phyloP scores from a whole-genome alignment of 2,113 vertebrate species.

The Platysteira castanea region DNA sequence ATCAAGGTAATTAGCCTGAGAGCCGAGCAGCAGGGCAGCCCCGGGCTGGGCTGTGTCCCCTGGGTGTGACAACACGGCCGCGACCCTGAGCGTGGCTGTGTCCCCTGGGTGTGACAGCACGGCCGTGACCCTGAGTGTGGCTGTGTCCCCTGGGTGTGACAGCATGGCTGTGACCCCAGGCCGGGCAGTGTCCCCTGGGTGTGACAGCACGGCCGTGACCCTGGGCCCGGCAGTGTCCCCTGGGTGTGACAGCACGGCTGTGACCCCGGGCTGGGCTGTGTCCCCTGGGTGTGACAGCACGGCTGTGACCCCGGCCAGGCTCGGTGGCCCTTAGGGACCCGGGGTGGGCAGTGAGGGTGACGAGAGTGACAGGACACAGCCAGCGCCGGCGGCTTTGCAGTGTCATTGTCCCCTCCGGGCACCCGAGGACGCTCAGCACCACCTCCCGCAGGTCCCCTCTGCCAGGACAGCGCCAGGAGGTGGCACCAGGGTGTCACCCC shows the following conservation, averaged over 20 bases:
- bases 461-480: neutral
- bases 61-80: too few species aligned
- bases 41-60: neutral
- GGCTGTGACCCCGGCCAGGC: neutral
- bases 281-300: too few species aligned
- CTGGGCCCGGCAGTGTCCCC: too few species aligned
- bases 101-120: neutral
- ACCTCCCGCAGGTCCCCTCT: neutral
- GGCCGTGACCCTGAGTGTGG: fast-evolving
- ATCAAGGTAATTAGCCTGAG: neutral
- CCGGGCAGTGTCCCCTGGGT: too few species aligned
- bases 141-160: too few species aligned
- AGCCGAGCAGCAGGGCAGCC: neutral
- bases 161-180: too few species aligned
- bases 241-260: too few species aligned
- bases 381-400: fast-evolving
- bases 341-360: neutral
- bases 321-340: fast-evolving
- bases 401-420: neutral
- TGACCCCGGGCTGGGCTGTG: too few species aligned
- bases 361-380: fast-evolving
- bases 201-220: too few species aligned
- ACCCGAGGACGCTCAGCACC: neutral
- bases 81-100: neutral
- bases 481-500: neutral